Evolutionary conservation across 2,888 invertebrate species (phyloP).

Genomic region (Dolomedes plantarius): DNA sequence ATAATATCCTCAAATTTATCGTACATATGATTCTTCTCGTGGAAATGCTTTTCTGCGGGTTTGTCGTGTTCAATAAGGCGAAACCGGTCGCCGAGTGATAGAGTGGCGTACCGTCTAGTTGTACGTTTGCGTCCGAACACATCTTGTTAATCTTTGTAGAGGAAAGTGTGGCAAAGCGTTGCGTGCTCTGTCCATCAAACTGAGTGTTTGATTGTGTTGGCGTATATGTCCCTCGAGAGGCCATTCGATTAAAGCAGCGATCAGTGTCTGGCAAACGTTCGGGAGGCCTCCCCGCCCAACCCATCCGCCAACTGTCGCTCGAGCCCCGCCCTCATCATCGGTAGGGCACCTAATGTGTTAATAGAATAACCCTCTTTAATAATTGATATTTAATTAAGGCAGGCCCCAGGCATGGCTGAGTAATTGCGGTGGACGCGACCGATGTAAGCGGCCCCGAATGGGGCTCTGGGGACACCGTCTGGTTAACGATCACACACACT

Average conservation of each 20-base stretch:
- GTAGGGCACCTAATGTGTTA: conserved; percentile 60
- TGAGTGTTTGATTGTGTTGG: background rate
- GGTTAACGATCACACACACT: conserved; percentile 41
- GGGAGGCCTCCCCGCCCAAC: conserved; percentile 20
- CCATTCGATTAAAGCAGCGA: conserved; percentile 53
- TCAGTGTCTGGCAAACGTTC: conserved; percentile 40
- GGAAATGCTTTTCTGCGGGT: too few species aligned
- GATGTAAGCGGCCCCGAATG: conserved; percentile 33
- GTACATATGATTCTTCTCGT: too few species aligned
- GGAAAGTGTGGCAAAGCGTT: too few species aligned
- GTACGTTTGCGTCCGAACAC: too few species aligned
- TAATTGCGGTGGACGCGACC: conserved; percentile 62
- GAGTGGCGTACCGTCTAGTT: too few species aligned
- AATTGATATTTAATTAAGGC: conserved; percentile 72
- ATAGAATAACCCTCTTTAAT: conserved; percentile 72
- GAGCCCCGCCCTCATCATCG: conserved; percentile 53
- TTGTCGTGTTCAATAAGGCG: too few species aligned
- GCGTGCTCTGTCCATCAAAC: too few species aligned
- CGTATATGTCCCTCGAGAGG: conserved; percentile 25
- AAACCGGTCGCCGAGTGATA: too few species aligned
- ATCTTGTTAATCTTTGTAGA: too few species aligned
- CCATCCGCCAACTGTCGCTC: conserved; percentile 65
- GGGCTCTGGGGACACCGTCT: conserved; percentile 61
- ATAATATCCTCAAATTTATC: too few species aligned
- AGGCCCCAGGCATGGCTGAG: conserved; percentile 33